phyloP scores from a whole-genome alignment of 2,797 vertebrate genomes.

The Alfaro cultratus region DNA sequence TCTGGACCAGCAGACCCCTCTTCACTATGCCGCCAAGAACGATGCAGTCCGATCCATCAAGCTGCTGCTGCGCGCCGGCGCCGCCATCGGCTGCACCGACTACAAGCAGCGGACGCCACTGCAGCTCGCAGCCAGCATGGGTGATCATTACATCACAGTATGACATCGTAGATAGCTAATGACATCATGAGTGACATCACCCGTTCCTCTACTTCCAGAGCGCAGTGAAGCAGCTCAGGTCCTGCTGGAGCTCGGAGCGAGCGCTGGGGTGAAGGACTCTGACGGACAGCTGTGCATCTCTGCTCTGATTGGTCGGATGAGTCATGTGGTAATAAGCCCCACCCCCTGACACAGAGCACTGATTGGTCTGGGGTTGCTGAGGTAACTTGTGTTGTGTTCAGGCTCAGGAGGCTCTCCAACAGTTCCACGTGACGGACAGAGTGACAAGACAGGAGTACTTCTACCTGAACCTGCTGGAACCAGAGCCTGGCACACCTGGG shows the following conservation, averaged over 20 bases:
- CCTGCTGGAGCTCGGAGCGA: constrained; percentile 71
- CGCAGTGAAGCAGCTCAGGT: constrained; percentile 64
- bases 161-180: neutral
- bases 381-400: constrained; percentile 36
- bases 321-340: constrained; percentile 64
- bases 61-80: constrained; percentile 64
- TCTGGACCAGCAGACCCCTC: constrained; percentile 68
- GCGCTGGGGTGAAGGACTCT: constrained; percentile 69
- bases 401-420: constrained; percentile 72
- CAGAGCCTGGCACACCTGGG: constrained; percentile 23
- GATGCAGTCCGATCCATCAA: constrained; percentile 57
- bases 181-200: neutral
- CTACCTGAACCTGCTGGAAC: constrained; percentile 78
- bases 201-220: constrained; percentile 55
- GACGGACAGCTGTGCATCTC: constrained; percentile 78
- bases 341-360: neutral
- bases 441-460: constrained; percentile 72
- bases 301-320: constrained; percentile 74
- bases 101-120: constrained; percentile 74
- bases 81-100: constrained; percentile 61
- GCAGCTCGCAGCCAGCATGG: constrained; percentile 73
- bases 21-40: constrained; percentile 79
- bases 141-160: constrained; percentile 36
- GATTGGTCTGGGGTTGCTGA: constrained; percentile 2
- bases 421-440: constrained; percentile 71